These are phyloP conservation scores for Apostichopus japonicus DNA, from an alignment of 35 echinoderm and acorn worm genomes.

Conservation along the genomic window DNA sequence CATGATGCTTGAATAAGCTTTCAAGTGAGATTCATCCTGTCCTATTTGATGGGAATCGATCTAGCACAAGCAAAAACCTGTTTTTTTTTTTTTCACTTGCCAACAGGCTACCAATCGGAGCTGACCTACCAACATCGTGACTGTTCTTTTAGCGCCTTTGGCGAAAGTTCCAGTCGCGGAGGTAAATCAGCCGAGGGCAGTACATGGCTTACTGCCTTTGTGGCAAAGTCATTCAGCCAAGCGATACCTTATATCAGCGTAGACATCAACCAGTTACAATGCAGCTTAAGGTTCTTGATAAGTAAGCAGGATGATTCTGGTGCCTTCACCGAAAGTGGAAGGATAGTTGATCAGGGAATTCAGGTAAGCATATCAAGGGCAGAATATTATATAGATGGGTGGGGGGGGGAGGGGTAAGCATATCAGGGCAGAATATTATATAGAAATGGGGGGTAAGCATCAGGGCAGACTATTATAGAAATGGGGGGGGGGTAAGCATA, in stretches of 20 bases:
- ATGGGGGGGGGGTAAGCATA: too few species aligned
- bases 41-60: too few species aligned
- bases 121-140: constrained; percentile 45
- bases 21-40: too few species aligned
- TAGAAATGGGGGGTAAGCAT: not conserved
- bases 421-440: too few species aligned
- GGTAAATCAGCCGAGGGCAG: not conserved
- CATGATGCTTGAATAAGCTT: too few species aligned
- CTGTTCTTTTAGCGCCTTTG: constrained; percentile 61
- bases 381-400: too few species aligned
- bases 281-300: constrained; percentile 48
- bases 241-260: constrained; percentile 45
- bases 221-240: constrained; percentile 64
- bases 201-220: constrained; percentile 67
- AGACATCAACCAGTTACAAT: constrained; percentile 3
- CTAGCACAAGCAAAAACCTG: too few species aligned
- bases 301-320: constrained; percentile 29
- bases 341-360: constrained; percentile 39
- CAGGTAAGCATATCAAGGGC: constrained; percentile 14
- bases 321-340: constrained; percentile 30
- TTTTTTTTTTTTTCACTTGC: too few species aligned
- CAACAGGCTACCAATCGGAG: constrained; percentile 56
- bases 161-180: not conserved
- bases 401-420: too few species aligned
- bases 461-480: too few species aligned